Conservation (phyloP, 2,113 vertebrate genomes). For the Willisornis vidua region DNA sequence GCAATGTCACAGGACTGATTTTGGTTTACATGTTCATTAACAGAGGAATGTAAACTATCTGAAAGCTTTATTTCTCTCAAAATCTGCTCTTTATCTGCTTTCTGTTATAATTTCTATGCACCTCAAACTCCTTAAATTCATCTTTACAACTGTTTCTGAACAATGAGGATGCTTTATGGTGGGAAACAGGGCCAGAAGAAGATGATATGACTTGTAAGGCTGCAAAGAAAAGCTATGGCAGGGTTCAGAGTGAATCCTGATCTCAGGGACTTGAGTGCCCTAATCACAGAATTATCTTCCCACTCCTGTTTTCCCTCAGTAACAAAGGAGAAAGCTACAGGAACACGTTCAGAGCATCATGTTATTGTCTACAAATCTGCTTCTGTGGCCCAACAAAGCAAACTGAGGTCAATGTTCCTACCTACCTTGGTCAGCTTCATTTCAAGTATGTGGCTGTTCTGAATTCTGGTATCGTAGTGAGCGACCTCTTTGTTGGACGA, state of each 20-base stretch:
- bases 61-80: background rate
- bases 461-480: constrained; percentile 86
- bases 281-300: background rate
- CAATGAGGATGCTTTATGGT: background rate
- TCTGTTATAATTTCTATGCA: background rate
- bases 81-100: background rate
- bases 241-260: background rate
- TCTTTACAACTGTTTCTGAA: background rate
- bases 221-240: background rate
- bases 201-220: background rate
- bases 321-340: background rate
- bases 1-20: background rate
- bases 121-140: background rate
- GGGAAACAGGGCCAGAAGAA: background rate
- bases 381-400: background rate
- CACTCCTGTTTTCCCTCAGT: background rate
- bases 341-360: background rate
- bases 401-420: background rate
- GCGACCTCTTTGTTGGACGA: constrained; percentile 90
- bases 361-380: background rate
- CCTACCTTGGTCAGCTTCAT: constrained; percentile 94
- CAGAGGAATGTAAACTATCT: background rate
- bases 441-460: constrained; percentile 86
- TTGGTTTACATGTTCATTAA: constrained; percentile 29
- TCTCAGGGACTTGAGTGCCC: background rate